phyloP scores from a whole-genome alignment of 2,113 vertebrate genomes.

The Phalacrocorax brasilianus region DNA sequence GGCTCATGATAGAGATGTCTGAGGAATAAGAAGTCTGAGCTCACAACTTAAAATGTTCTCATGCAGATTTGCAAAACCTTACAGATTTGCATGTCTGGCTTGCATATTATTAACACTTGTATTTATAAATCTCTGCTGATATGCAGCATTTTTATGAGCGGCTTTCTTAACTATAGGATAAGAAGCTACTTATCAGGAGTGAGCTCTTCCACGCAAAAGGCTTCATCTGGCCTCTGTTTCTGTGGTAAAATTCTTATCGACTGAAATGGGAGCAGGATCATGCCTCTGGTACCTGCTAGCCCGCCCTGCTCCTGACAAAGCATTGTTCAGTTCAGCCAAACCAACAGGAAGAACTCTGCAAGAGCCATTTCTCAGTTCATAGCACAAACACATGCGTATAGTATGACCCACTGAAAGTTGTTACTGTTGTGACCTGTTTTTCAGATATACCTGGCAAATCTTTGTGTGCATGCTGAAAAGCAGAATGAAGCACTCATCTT shows the following conservation, averaged over 20 bases:
- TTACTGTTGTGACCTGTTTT: background rate
- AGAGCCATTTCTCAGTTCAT: background rate
- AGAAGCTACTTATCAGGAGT: background rate
- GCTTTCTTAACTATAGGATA: background rate
- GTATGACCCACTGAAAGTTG: background rate
- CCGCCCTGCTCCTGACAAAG: accelerated
- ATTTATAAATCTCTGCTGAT: background rate
- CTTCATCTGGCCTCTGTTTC: background rate
- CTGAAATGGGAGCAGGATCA: background rate
- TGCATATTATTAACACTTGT: background rate
- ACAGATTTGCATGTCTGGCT: background rate
- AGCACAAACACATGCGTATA: background rate
- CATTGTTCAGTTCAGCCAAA: background rate
- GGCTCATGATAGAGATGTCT: accelerated
- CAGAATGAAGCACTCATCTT: background rate
- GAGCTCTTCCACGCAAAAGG: background rate
- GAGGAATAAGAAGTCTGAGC: background rate
- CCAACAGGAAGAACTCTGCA: background rate
- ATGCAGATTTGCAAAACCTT: background rate
- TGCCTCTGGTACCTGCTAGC: background rate
- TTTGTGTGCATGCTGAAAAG: background rate
- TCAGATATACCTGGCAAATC: background rate
- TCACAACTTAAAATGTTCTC: background rate
- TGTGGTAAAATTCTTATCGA: background rate
- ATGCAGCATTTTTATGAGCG: background rate